Conservation (phyloP, 2,888 invertebrate genomes). For the Diaprepes abbreviatus region DNA sequence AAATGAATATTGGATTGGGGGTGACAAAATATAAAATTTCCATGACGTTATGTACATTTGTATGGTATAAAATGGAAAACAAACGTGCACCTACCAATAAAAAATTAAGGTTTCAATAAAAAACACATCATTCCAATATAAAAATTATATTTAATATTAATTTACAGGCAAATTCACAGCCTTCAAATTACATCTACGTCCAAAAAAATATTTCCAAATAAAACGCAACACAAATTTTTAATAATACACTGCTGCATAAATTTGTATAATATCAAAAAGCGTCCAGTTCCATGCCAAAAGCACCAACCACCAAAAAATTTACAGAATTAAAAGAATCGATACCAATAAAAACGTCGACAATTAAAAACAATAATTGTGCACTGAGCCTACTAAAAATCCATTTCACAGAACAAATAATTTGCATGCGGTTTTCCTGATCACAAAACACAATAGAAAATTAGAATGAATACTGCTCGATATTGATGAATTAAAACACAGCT, state of each 20-base stretch:
- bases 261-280: constrained; percentile 33
- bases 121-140: constrained; percentile 25
- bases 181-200: constrained; percentile 30
- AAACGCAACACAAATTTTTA: constrained; percentile 22
- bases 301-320: constrained; percentile 29
- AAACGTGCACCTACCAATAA: constrained; percentile 27
- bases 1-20: background rate
- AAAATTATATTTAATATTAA: constrained; percentile 29
- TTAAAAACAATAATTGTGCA: constrained; percentile 29
- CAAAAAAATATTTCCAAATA: constrained; percentile 24
- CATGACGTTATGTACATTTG: constrained; percentile 16
- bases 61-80: constrained; percentile 13
- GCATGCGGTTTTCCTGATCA: constrained; percentile 43
- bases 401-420: constrained; percentile 31
- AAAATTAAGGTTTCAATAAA: constrained; percentile 8
- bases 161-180: constrained; percentile 32
- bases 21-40: background rate
- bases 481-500: constrained; percentile 34
- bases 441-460: constrained; percentile 38
- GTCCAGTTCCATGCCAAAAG: constrained; percentile 45
- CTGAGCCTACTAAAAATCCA: constrained; percentile 35
- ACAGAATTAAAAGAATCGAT: constrained; percentile 30
- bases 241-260: constrained; percentile 28
- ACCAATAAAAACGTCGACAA: constrained; percentile 35
- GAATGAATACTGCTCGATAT: constrained; percentile 26